Evolutionary conservation across 2,113 vertebrate species (phyloP).

Genomic region (Ploceus nigricollis): DNA sequence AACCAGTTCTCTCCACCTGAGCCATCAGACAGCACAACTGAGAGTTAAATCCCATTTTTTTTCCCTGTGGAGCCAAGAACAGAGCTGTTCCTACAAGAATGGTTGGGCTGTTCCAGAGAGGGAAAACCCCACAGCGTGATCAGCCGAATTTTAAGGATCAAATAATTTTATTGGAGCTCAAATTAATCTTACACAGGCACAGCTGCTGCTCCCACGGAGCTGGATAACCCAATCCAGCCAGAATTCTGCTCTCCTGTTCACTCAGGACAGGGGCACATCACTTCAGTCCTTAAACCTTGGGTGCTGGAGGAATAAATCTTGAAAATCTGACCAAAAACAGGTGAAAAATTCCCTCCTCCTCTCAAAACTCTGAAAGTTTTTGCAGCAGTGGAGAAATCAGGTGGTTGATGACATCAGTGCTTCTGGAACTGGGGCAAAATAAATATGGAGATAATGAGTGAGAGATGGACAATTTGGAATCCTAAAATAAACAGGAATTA

Average conservation of each 20-base stretch:
- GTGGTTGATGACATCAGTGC: not conserved
- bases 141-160: not conserved
- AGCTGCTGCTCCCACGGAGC: not conserved
- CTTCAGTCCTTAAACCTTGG: not conserved
- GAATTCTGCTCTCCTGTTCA: not conserved
- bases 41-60: not conserved
- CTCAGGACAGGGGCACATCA: not conserved
- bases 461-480: not conserved
- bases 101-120: not conserved
- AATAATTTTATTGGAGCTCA: not conserved
- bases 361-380: not conserved
- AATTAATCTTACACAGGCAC: not conserved
- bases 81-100: not conserved
- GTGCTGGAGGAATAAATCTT: not conserved
- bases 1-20: not conserved
- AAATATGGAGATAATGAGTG: not conserved
- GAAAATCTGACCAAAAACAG: not conserved
- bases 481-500: not conserved
- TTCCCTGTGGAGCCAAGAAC: not conserved
- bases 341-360: not conserved
- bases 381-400: not conserved
- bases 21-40: not conserved
- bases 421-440: not conserved
- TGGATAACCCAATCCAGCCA: not conserved
- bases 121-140: not conserved